Base-by-base conservation (phyloP, 2,113 vertebrate genomes). In the Prinia subflava region DNA sequence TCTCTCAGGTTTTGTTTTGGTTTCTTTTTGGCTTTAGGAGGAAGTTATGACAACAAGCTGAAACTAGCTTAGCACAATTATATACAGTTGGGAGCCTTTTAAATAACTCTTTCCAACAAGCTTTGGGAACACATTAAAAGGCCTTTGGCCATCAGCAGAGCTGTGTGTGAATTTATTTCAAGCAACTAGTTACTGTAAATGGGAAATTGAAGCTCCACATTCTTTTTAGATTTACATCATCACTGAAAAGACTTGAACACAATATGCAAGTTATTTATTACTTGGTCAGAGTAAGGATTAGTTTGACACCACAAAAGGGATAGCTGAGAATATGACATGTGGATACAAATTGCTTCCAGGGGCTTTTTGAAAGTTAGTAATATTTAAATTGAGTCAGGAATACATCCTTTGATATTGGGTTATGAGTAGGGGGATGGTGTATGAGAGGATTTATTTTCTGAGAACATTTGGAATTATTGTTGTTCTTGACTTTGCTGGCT, bases 211-310 rank as follows among this genome's bases (percentile, higher is more conserved):
- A 89, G 57, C 30, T 93, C 44, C 19, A 90, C 71, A 89, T 95
- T 85, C 30, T 83, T 87, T 88, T 83, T 84, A 90, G 64, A 70
- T 73, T 92, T 39, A 53, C 52, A 62, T 96, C 83, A 94, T 81
- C 50, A 70, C 52, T 86, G 89, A 65, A 90, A 86, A 74, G 30
- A 91, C 89, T 46, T 78, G 82, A 89, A 67, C 55, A 90, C 71
- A 83, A 37, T 89, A 88, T 92, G 78, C 67, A 42, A 87, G 60
- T 92, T 93, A 73, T 67, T 63, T 90, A 69, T 91, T 82, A 57
- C 73, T 90, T 62, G 79, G 31, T 75, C 59, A 89, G 91, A 97
- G 49, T 49, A 62, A 90, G 65, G 92, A 95, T 93, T 94, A 92
- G 41, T 69, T 37, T 62, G 89, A 22, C 63, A 94, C 65, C 49